phyloP scores from a whole-genome alignment of 2,888 invertebrate species.

The Cyclophora punctaria region DNA sequence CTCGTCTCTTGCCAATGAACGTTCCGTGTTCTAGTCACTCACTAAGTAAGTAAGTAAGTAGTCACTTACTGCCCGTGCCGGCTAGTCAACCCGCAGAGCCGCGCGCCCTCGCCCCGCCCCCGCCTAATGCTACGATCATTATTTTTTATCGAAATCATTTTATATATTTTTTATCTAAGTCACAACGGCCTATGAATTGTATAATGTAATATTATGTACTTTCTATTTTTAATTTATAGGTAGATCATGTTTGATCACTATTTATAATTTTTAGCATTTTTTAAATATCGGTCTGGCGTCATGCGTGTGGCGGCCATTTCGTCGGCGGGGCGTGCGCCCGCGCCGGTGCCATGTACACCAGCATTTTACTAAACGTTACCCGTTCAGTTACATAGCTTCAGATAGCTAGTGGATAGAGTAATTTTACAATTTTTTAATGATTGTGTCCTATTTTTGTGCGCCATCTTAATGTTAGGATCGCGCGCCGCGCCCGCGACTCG shows the following conservation, averaged over 20 bases:
- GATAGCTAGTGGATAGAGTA: constrained; percentile 61
- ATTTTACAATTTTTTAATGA: constrained; percentile 43
- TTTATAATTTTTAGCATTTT: constrained; percentile 63
- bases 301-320: neutral
- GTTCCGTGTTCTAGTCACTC: constrained; percentile 70
- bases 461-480: constrained; percentile 37
- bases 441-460: constrained; percentile 43
- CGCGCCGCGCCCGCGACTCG: too few relatives aligned
- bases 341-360: constrained; percentile 32
- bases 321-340: constrained; percentile 10
- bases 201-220: constrained; percentile 36
- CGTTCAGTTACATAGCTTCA: constrained; percentile 59
- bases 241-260: constrained; percentile 34
- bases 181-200: constrained; percentile 61
- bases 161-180: constrained; percentile 47
- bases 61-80: constrained; percentile 36
- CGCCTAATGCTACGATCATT: constrained; percentile 5
- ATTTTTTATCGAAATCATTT: constrained; percentile 5
- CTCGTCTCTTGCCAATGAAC: constrained; percentile 53
- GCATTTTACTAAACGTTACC: constrained; percentile 57
- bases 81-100: constrained; percentile 52
- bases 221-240: constrained; percentile 49
- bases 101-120: constrained; percentile 12
- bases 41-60: constrained; percentile 30
- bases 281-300: constrained; percentile 16